Percentiles rank a stretch among this genome's conserved stretches.
These are phyloP conservation scores for Corythaeola cristata DNA, from an alignment of 2,113 vertebrate genomes.

Conservation along the genomic window DNA sequence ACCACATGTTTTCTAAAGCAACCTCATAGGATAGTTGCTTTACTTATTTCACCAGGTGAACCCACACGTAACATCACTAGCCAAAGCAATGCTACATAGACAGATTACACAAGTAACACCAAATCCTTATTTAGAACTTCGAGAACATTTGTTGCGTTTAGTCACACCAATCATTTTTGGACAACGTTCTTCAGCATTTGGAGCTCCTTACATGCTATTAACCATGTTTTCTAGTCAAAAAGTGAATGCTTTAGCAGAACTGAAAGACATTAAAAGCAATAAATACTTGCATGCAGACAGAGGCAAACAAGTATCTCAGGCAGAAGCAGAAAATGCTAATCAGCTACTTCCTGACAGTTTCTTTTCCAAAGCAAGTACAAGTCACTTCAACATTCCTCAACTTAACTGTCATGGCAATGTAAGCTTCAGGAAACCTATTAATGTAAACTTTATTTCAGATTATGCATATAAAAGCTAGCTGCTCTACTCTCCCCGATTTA, in stretches of 20 bases:
- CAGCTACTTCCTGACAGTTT: neutral
- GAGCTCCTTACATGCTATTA: neutral
- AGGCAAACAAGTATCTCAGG: neutral
- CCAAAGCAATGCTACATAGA: neutral
- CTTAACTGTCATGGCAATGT: neutral
- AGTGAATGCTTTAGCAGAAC: neutral
- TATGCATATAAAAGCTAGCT: neutral
- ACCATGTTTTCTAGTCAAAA: neutral
- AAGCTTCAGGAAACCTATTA: neutral
- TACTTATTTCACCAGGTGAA: neutral
- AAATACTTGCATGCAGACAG: neutral
- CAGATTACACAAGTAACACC: neutral
- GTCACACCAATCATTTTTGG: neutral
- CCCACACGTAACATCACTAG: neutral
- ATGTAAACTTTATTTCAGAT: neutral
- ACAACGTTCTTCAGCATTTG: neutral
- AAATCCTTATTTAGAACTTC: neutral
- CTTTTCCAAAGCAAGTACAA: neutral
- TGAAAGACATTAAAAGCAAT: neutral
- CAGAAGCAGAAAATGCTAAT: neutral
- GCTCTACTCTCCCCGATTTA: neutral
- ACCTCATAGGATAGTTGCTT: neutral
- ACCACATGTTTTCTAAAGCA: neutral
- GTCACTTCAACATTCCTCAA: neutral
- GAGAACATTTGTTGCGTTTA: neutral